Base-by-base conservation (phyloP, 2,797 vertebrate genomes). In the Xiphophorus birchmanni region DNA sequence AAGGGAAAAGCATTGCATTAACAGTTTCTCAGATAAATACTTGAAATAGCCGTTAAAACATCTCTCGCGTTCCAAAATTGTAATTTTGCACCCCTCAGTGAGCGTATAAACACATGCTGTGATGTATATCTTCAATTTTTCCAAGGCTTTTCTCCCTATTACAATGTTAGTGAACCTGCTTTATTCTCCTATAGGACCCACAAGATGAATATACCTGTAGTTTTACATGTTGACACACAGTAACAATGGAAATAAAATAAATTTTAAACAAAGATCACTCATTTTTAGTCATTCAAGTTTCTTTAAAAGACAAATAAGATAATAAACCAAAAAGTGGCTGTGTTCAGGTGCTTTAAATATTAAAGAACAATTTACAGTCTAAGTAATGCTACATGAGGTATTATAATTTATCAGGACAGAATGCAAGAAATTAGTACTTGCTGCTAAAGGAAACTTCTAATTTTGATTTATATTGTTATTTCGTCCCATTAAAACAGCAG, bases 1-100 rank as follows among this genome's bases (percentile, higher is more conserved):
- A 71, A 29, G 29, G 26, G 74, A 60, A 80, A 48, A 74, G 32
- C 35, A 71, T 4, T 45, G 45, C 35, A 29, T 74, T 48, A 60
- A 44, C 26, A 67, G 42, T 58, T 75, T 73, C 76, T 5, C 44
- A 74, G 67, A 52, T 69, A 65, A 78, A 81, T 58, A 44, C 21
- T 56, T 47, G 18, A 37, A 74, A 76, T 48, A 26, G 74, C 74
- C n/a, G 32, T 47, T 58, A 60, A 81, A 58, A 42, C 45, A 23
- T 54, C 69, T 71, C 7, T 7, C 26, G 37, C 35, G 5, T 74
- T 50, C 35, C 48, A 4, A 56, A 54, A 63, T 8, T 29, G 42
- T 15, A 13, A 63, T 83, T 75, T 63, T 40, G 15, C 40, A 75
- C 35, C 63, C 56, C 50, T 63, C 45, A 23, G 47, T 72, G 67